Evolutionary conservation across 2,888 invertebrate species (phyloP).

Genomic region (Masnerella sp.): DNA sequence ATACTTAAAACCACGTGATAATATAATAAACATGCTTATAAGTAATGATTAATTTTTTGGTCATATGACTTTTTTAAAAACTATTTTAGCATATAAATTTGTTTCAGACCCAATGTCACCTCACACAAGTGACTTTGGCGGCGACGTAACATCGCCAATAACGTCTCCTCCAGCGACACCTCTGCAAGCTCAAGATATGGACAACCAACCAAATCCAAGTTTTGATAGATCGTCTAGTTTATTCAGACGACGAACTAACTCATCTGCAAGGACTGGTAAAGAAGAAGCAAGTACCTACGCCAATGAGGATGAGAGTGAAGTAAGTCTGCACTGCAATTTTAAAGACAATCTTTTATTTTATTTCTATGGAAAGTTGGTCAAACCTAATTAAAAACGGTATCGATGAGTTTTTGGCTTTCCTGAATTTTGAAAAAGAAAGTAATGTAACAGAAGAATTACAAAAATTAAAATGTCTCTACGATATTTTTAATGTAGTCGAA

Average conservation of each 20-base stretch:
- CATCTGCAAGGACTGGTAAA: constrained; percentile 68
- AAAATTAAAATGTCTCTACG: too few species aligned
- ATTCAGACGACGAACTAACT: constrained; percentile 72
- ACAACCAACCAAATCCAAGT: constrained; percentile 64
- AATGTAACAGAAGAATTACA: too few species aligned
- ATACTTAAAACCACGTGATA: too few species aligned
- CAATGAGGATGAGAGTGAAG: constrained; percentile 74
- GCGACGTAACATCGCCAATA: constrained; percentile 77
- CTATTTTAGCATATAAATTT: too few species aligned
- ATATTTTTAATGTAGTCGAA: too few species aligned
- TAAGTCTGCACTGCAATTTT: constrained; percentile 52
- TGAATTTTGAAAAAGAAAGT: too few species aligned
- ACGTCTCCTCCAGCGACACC: constrained; percentile 80
- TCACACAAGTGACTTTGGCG: constrained; percentile 77
- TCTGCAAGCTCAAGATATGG: constrained; percentile 71
- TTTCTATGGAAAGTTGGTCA: too few species aligned
- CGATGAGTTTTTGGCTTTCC: too few species aligned
- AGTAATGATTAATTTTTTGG: too few species aligned
- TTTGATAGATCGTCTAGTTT: constrained; percentile 70
- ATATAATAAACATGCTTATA: too few species aligned
- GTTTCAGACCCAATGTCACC: constrained; percentile 82
- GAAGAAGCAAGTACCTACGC: constrained; percentile 67
- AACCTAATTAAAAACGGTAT: too few species aligned
- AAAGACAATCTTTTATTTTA: background rate
- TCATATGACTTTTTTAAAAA: too few species aligned